Conservation (phyloP, 2,113 vertebrate genomes). For the Grus americana region DNA sequence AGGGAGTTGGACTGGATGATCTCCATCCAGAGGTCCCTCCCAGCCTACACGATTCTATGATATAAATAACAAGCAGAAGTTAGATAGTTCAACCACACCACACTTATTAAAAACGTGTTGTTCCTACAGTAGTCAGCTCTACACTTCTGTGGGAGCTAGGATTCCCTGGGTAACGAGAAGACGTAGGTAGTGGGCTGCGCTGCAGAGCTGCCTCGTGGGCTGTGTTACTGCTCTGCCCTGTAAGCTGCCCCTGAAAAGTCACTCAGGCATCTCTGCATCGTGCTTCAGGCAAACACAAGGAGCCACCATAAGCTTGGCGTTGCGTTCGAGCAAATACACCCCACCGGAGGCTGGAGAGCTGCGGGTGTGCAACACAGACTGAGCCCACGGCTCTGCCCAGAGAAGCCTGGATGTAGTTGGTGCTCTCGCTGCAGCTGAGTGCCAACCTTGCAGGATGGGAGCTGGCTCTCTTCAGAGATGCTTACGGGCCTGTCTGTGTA, state of each 20-base stretch:
- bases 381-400: neutral
- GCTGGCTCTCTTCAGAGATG: neutral
- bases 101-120: neutral
- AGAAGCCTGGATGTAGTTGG: accelerated
- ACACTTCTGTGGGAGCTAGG: neutral
- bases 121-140: neutral
- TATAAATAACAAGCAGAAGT: slow-evolving; percentile 3
- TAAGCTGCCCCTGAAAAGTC: neutral
- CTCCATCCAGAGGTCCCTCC: neutral
- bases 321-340: neutral
- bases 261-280: neutral
- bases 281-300: neutral
- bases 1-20: neutral
- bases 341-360: neutral
- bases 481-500: neutral
- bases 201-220: neutral
- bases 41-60: neutral
- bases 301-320: neutral
- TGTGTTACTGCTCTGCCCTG: neutral
- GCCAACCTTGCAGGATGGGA: neutral
- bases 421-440: neutral
- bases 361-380: neutral
- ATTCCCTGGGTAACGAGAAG: neutral
- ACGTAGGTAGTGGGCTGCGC: neutral
- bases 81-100: neutral